phyloP scores from a whole-genome alignment of 2,888 invertebrate genomes.

The Troilus luridus region DNA sequence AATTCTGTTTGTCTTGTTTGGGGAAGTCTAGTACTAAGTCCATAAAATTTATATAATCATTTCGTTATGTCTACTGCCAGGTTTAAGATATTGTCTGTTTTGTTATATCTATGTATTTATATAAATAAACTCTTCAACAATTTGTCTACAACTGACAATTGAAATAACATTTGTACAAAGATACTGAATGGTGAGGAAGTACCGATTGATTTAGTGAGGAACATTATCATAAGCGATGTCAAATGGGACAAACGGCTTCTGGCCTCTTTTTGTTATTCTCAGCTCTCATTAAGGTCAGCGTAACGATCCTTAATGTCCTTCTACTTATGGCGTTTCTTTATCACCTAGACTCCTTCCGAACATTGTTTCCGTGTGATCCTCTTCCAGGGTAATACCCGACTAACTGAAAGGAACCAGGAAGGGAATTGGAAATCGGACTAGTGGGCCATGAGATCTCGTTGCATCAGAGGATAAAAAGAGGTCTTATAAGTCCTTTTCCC shows the following conservation, averaged over 20 bases:
- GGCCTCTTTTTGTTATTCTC: background rate
- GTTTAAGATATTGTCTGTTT: too few relatives aligned
- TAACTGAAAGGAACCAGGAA: slow-evolving; percentile 16
- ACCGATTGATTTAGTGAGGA: too few relatives aligned
- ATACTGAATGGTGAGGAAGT: too few relatives aligned
- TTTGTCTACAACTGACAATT: background rate
- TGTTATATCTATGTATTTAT: too few relatives aligned
- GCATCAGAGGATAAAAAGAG: background rate
- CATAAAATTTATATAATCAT: too few relatives aligned
- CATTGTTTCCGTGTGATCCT: background rate
- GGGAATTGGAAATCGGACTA: background rate
- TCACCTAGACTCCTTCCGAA: background rate
- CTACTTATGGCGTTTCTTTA: background rate
- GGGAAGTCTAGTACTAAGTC: too few relatives aligned
- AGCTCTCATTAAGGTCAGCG: background rate
- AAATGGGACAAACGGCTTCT: background rate
- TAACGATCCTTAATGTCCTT: slow-evolving; percentile 12
- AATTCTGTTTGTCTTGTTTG: too few relatives aligned
- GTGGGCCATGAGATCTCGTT: background rate
- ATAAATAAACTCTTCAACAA: too few relatives aligned
- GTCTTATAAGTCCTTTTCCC: background rate
- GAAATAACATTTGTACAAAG: background rate
- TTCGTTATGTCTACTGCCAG: too few relatives aligned
- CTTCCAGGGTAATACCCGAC: background rate
- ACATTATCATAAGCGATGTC: background rate